Percentiles rank a stretch among this genome's conserved stretches.
These are phyloP conservation scores for Epizoanthus scotinus DNA, from an alignment of 92 coral and sea anemone species.

Conservation along the genomic window DNA sequence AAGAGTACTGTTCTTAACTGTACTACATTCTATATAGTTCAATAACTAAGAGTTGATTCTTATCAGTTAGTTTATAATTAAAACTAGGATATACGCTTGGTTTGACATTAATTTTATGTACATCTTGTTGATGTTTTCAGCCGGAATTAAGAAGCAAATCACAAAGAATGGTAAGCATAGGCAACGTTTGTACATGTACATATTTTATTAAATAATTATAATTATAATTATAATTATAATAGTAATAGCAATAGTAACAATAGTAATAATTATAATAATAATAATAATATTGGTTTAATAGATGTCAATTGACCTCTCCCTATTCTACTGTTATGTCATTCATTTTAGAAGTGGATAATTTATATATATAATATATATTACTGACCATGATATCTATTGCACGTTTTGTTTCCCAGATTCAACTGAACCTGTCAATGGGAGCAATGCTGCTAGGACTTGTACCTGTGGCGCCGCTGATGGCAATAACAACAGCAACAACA, in stretches of 20 bases:
- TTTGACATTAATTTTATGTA: background rate
- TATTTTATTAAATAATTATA: no score
- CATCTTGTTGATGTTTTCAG: slow-evolving; percentile 47
- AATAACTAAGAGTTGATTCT: no score
- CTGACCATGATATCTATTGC: background rate
- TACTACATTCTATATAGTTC: background rate
- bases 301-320: background rate
- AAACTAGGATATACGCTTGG: no score
- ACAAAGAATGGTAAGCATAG: slow-evolving; percentile 70
- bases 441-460: slow-evolving; percentile 41
- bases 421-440: slow-evolving; percentile 67
- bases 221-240: no score
- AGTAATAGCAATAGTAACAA: no score
- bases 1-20: background rate
- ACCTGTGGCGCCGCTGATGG: slow-evolving; percentile 33
- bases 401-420: slow-evolving; percentile 43
- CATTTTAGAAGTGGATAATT: no score
- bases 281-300: no score
- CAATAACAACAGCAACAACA: slow-evolving; percentile 40
- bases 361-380: no score
- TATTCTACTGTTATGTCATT: no score
- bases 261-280: no score
- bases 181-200: no score
- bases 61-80: no score
- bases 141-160: slow-evolving; percentile 70